Evolutionary conservation across 2,888 invertebrate species (phyloP).

Genomic region (Hypena proboscidalis): DNA sequence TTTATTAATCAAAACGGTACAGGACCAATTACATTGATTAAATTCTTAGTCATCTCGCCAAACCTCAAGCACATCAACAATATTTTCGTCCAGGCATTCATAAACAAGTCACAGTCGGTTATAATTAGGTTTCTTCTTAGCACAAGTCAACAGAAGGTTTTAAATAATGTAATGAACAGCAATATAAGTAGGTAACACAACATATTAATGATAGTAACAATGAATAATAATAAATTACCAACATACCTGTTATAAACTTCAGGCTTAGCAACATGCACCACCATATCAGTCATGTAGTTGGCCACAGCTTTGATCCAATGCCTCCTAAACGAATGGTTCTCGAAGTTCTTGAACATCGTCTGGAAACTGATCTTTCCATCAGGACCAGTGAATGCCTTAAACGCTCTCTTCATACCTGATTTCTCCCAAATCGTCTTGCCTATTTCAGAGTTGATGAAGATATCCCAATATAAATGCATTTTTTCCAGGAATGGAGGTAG

Average conservation of each 20-base stretch:
- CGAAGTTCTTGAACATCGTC: slow-evolving; percentile 90
- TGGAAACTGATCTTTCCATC: slow-evolving; percentile 90
- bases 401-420: slow-evolving; percentile 88
- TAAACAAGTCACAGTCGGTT: no score
- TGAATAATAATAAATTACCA: no score
- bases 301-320: slow-evolving; percentile 93
- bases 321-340: slow-evolving; percentile 91
- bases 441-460: slow-evolving; percentile 91
- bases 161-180: no score
- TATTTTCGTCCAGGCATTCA: no score
- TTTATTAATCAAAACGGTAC: no score
- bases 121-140: no score
- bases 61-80: no score
- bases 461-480: slow-evolving; percentile 90
- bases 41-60: no score
- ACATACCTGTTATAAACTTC: slow-evolving; percentile 90
- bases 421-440: slow-evolving; percentile 90
- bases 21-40: no score
- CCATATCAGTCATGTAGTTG: slow-evolving; percentile 90
- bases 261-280: slow-evolving; percentile 90
- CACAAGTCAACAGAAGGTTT: no score
- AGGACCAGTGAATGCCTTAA: slow-evolving; percentile 88
- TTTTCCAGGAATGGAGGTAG: slow-evolving; percentile 88
- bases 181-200: no score
- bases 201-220: no score